Evolutionary conservation across 2,888 invertebrate genomes (phyloP).

Genomic region (Ormia ochracea): DNA sequence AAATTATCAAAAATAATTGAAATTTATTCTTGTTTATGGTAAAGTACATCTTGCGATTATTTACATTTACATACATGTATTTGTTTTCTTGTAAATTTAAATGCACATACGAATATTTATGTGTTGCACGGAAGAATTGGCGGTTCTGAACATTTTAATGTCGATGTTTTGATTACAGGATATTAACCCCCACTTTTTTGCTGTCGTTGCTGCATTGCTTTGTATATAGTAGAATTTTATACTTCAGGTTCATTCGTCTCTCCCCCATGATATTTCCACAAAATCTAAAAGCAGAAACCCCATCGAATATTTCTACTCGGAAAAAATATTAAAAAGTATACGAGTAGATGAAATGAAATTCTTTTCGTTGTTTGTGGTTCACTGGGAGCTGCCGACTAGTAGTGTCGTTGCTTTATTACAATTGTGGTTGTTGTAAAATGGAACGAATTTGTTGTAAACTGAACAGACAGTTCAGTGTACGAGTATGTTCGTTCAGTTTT

Average conservation of each 20-base stretch:
- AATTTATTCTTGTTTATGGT: neutral
- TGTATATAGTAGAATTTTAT: slow-evolving; percentile 29
- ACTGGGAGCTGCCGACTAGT: slow-evolving; percentile 33
- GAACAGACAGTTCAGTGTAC: slow-evolving; percentile 27
- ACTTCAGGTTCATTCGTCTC: slow-evolving; percentile 46
- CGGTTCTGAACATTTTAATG: slow-evolving; percentile 22
- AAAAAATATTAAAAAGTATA: neutral
- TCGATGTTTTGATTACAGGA: slow-evolving; percentile 65
- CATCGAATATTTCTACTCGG: slow-evolving; percentile 14
- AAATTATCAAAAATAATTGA: too few relatives aligned
- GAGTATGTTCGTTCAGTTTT: neutral
- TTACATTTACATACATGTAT: neutral
- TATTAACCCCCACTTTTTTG: slow-evolving; percentile 64
- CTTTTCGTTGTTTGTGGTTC: slow-evolving; percentile 32
- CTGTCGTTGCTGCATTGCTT: neutral
- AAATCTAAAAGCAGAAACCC: slow-evolving; percentile 1
- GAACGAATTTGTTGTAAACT: slow-evolving; percentile 1
- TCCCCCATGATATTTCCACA: slow-evolving; percentile 25
- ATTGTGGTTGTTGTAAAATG: slow-evolving; percentile 7
- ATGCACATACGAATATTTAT: neutral
- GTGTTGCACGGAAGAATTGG: neutral
- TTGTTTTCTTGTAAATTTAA: neutral
- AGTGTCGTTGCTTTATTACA: slow-evolving; percentile 9
- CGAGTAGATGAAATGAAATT: neutral
- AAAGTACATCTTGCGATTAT: slow-evolving; percentile 5